Evolutionary conservation across 2,797 vertebrate genomes (phyloP).

Genomic region (Spheniscus humboldti): DNA sequence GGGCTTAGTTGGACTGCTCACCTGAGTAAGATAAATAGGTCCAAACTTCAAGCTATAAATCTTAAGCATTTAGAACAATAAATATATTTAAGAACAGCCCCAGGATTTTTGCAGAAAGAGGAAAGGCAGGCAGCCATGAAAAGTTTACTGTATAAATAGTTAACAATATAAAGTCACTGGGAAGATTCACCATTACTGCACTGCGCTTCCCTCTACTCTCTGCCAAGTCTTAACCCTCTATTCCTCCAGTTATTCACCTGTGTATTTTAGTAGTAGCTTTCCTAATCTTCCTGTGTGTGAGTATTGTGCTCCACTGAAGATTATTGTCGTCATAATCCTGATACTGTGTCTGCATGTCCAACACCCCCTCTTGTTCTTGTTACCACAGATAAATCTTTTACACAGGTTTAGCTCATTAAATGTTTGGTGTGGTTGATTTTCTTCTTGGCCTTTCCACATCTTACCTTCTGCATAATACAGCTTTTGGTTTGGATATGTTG

Average conservation of each 20-base stretch:
- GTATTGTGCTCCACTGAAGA: not conserved
- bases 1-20: conserved; percentile 16
- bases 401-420: not conserved
- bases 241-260: not conserved
- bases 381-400: not conserved
- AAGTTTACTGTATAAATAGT: not conserved
- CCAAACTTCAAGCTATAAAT: conserved; percentile 40
- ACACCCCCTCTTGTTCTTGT: not conserved
- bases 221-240: not conserved
- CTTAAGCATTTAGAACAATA: not conserved
- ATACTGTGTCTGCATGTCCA: not conserved
- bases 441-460: not conserved
- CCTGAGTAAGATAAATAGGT: conserved; percentile 42
- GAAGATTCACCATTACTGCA: not conserved
- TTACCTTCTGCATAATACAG: not conserved
- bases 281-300: not conserved
- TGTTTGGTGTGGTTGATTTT: not conserved
- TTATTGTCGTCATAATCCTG: not conserved
- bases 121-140: not conserved
- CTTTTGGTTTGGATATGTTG: not conserved
- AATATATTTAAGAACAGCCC: conserved; percentile 15
- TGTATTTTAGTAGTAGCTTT: not conserved
- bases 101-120: not conserved
- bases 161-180: not conserved
- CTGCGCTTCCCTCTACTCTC: not conserved